phyloP scores from a whole-genome alignment of 2,113 vertebrate genomes.

The Nothoprocta pentlandii region DNA sequence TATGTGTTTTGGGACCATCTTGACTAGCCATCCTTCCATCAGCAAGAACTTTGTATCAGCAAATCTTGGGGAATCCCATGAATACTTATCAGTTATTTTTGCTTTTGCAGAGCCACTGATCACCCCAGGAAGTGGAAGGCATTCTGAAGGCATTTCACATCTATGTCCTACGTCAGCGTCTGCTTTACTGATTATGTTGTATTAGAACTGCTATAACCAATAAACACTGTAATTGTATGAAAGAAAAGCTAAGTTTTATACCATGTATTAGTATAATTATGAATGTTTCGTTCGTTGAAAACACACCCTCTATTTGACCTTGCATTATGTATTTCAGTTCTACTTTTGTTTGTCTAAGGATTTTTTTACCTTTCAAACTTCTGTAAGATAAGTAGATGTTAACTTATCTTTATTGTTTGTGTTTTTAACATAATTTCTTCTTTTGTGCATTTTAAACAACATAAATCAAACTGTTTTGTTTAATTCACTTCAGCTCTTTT shows the following conservation, averaged over 20 bases:
- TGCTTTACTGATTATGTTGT: not conserved
- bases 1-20: not conserved
- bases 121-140: conserved; percentile 16
- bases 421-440: not conserved
- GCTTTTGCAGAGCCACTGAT: conserved; percentile 50
- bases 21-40: not conserved
- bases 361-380: not conserved
- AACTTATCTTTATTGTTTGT: not conserved
- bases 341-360: not conserved
- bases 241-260: conserved; percentile 44
- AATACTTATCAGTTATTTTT: conserved; percentile 48
- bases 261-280: not conserved
- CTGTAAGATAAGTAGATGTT: not conserved
- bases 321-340: conserved; percentile 8
- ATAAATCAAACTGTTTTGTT: not conserved
- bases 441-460: not conserved
- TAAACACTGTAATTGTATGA: conserved; percentile 17
- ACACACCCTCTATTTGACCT: not conserved
- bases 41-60: not conserved
- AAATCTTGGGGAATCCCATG: not conserved
- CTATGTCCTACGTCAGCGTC: not conserved
- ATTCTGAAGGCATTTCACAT: conserved; percentile 25
- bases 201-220: not conserved
- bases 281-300: not conserved
- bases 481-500: not conserved